phyloP scores from a whole-genome alignment of 1,140 invertebrate species.

The Ditylenchus dipsaci region DNA sequence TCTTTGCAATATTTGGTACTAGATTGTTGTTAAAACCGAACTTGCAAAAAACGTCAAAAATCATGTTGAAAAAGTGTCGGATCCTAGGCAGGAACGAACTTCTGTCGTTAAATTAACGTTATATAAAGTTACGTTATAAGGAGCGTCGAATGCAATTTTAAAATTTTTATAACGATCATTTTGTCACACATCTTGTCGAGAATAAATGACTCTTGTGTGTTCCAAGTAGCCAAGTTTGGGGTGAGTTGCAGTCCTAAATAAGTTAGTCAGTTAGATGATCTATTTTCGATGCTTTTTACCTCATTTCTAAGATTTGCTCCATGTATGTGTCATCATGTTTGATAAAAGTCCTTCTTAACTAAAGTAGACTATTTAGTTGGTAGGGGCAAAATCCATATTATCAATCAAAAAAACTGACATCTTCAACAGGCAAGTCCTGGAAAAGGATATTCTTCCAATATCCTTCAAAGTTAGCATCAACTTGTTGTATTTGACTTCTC shows the following conservation, averaged over 20 bases:
- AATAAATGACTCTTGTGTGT: slow-evolving; percentile 57
- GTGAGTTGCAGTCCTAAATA: slow-evolving; percentile 52
- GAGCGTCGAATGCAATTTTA: too few species aligned
- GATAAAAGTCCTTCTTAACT: slow-evolving; percentile 57
- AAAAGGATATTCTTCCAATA: slow-evolving; percentile 58
- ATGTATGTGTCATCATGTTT: slow-evolving; percentile 56
- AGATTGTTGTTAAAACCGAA: too few species aligned
- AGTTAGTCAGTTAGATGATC: background rate
- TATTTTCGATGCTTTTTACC: background rate
- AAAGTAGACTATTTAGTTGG: slow-evolving; percentile 3
- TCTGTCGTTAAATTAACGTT: too few species aligned
- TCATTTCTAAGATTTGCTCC: slow-evolving; percentile 58
- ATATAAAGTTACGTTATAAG: too few species aligned
- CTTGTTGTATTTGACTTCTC: slow-evolving; percentile 48
- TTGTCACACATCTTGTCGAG: slow-evolving; percentile 20
- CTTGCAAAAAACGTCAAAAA: too few species aligned
- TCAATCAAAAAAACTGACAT: slow-evolving; percentile 35
- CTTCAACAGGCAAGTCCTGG: slow-evolving; percentile 57
- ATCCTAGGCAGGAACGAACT: too few species aligned
- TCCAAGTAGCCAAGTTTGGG: slow-evolving; percentile 56
- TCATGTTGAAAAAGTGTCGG: too few species aligned
- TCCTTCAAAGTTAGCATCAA: slow-evolving; percentile 54
- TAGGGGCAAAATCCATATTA: too few species aligned
- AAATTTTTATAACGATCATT: too few species aligned
- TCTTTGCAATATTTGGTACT: too few species aligned